A percentile compares a stretch with the other conserved stretches of the same genome.
Evolutionary conservation across 2,113 vertebrate species (phyloP).

Genomic region (Trogon melanurus): DNA sequence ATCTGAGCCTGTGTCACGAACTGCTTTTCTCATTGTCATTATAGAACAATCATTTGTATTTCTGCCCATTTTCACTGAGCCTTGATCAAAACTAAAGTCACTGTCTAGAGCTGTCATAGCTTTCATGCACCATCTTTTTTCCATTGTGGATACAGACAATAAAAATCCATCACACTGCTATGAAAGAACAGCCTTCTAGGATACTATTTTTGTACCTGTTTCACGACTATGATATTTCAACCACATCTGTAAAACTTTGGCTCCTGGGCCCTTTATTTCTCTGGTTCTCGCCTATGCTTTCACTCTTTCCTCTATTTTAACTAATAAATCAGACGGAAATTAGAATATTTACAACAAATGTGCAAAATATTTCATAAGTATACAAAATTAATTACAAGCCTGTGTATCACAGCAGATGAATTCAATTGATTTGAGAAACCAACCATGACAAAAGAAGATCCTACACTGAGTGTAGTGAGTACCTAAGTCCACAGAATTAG

Average conservation of each 20-base stretch:
- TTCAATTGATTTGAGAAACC: not conserved
- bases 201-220: not conserved
- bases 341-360: not conserved
- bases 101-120: not conserved
- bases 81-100: slow-evolving; percentile 38
- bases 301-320: not conserved
- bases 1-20: slow-evolving; percentile 27
- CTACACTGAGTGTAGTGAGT: not conserved
- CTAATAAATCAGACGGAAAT: not conserved
- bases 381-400: not conserved
- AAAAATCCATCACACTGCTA: not conserved
- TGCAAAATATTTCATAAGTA: not conserved
- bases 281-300: not conserved
- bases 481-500: not conserved
- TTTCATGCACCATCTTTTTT: not conserved
- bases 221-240: not conserved
- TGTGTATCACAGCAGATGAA: not conserved
- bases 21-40: not conserved
- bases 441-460: not conserved
- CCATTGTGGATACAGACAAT: not conserved
- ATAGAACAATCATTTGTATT: not conserved
- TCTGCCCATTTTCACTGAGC: not conserved
- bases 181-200: not conserved
- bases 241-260: not conserved
- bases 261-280: not conserved